Conservation (phyloP, 2,888 invertebrate species). For the Agrochola lychnidis region DNA sequence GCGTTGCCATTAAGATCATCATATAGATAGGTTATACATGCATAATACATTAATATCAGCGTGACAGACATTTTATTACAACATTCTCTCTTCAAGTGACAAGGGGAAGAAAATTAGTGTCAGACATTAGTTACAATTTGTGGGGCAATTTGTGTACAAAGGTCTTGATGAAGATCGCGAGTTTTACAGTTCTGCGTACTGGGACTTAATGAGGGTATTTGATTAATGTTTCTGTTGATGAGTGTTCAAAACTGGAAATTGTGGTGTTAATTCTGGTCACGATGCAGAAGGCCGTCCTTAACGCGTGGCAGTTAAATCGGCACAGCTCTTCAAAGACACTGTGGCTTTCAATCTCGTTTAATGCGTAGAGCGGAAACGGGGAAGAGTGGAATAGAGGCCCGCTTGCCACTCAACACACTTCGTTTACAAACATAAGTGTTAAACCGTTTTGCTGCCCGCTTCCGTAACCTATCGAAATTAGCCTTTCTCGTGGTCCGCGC, state of each 20-base stretch:
- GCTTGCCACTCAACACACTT: constrained; percentile 28
- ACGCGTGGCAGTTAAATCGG: constrained; percentile 22
- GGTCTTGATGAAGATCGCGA: constrained; percentile 54
- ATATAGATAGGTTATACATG: constrained; percentile 61
- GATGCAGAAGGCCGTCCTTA: constrained; percentile 13
- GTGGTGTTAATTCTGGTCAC: constrained; percentile 40
- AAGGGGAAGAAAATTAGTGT: constrained; percentile 62
- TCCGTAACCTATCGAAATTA: background rate
- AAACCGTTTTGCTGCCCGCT: constrained; percentile 13
- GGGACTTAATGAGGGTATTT: constrained; percentile 51
- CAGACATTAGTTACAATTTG: constrained; percentile 65
- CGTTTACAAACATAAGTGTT: constrained; percentile 36
- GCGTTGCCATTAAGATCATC: constrained; percentile 55
- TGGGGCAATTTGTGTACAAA: constrained; percentile 58
- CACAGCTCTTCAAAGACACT: background rate
- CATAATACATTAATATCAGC: constrained; percentile 54
- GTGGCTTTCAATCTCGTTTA: constrained; percentile 28
- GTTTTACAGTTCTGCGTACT: constrained; percentile 48
- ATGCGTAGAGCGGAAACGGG: constrained; percentile 28
- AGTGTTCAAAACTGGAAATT: constrained; percentile 19
- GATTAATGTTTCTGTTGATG: constrained; percentile 41
- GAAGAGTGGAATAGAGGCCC: constrained; percentile 17
- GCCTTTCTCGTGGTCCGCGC: constrained; percentile 4
- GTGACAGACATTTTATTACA: constrained; percentile 58
- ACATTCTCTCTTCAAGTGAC: constrained; percentile 54